Base-by-base conservation (phyloP, 2,797 vertebrate genomes). In the Orientallactaga sibirica region DNA sequence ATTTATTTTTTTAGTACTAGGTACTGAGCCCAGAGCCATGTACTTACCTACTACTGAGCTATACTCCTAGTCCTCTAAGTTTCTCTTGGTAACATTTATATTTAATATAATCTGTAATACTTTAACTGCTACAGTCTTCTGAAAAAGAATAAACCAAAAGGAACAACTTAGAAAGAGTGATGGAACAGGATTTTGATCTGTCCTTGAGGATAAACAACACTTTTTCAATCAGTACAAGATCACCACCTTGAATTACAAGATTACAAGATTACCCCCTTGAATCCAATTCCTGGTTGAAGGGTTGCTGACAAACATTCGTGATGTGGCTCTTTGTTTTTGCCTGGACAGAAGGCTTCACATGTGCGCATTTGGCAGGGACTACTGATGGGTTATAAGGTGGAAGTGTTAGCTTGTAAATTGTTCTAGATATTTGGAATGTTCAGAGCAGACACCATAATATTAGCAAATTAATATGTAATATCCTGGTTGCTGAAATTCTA, bases 11-110 rank as follows among this genome's bases (percentile, higher is more conserved):
- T 33, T 70, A 11, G 27, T 68, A 68, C 25, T 68, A 11, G 66
- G 66, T 29, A 29, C 2, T 68, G 66, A 68, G 29, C 27, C 15
- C 29, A 29, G 19, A 27, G 37, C 1, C 58, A 66, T 25, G 18
- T 15, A 41, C 14, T 75, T 64, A 16, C 58, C 1, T n/a, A 52
- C 5, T 33, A 52, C 22, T 18, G 27, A 76, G 22, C 48, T 66
- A 24, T 48, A 48, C 64, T n/a, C 12, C 27, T 58, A 66, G 7
- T 58, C 73, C 18, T 73, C n/a, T 52, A 29, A 8, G 93, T 83
- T 93, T 93, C 66, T 80, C 94, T 83, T 74, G 58, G 52, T 67
- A 43, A 78, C 91, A 77, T 27, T 81, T 79, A 12, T 73, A 73
- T 89, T 84, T 85, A 41, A 25, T 66, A 67, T 52, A 66, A 82